These are phyloP conservation scores for Minunthozetes semirufus DNA, from an alignment of 2,888 invertebrate genomes.

Conservation along the genomic window DNA sequence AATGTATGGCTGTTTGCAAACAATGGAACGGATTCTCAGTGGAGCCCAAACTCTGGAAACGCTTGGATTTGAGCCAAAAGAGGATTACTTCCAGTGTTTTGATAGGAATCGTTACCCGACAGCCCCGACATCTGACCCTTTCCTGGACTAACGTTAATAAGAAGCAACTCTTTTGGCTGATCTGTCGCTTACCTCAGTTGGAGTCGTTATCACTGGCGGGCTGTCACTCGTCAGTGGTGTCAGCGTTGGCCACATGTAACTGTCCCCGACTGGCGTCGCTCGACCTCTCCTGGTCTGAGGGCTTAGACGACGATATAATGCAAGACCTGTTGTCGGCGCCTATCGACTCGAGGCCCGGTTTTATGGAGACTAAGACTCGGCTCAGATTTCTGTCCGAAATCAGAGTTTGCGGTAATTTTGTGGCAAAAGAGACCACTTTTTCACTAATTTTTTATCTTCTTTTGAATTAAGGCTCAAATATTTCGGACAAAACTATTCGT, in stretches of 20 bases:
- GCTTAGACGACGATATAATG: conserved; percentile 73
- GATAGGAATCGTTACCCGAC: conserved; percentile 76
- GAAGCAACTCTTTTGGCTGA: conserved; percentile 83
- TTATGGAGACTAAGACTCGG: conserved; percentile 64
- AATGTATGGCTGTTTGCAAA: conserved; percentile 66
- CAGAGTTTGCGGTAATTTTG: conserved; percentile 56
- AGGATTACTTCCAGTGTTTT: conserved; percentile 57
- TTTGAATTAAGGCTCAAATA: conserved; percentile 62
- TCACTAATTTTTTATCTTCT: not conserved
- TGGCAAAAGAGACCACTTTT: not conserved
- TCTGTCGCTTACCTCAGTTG: conserved; percentile 73
- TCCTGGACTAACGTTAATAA: conserved; percentile 83
- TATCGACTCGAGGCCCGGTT: conserved; percentile 67
- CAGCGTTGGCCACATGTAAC: conserved; percentile 54
- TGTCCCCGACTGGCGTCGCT: conserved; percentile 67
- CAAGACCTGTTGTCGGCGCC: conserved; percentile 79
- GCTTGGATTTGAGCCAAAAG: conserved; percentile 64
- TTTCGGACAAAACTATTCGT: conserved; percentile 75
- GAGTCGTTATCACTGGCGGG: conserved; percentile 68
- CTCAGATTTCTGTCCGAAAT: conserved; percentile 68
- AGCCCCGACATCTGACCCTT: conserved; percentile 72
- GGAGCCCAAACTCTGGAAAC: conserved; percentile 75
- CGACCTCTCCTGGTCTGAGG: conserved; percentile 77
- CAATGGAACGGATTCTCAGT: conserved; percentile 75
- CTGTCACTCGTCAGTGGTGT: conserved; percentile 50